These are phyloP conservation scores for Tenodera sinensis DNA, from an alignment of 2,888 invertebrate species.

Conservation along the genomic window DNA sequence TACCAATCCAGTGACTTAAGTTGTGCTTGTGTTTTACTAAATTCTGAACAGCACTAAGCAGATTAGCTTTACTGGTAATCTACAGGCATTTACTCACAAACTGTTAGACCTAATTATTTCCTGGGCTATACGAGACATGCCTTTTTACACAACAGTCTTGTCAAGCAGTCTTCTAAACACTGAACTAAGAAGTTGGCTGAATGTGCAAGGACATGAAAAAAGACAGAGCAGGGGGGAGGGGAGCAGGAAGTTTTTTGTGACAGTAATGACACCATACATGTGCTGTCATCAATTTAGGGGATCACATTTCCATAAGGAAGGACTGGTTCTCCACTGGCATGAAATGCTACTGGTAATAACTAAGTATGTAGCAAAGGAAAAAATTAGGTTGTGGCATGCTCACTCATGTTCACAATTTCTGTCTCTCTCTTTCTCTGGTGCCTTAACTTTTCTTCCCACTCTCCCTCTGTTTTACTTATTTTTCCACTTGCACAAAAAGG, in stretches of 20 bases:
- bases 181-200: neutral
- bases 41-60: no score
- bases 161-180: neutral
- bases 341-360: neutral
- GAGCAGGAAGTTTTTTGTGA: neutral
- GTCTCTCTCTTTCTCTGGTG: neutral
- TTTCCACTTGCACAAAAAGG: no score
- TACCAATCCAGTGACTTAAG: no score
- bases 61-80: neutral
- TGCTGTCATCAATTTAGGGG: conserved; percentile 5
- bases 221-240: neutral
- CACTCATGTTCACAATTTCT: neutral
- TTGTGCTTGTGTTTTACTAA: no score
- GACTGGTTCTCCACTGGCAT: neutral
- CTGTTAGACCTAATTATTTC: neutral
- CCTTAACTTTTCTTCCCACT: no score
- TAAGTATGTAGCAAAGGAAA: neutral
- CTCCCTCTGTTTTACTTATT: no score
- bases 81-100: neutral
- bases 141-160: neutral
- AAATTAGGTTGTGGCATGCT: neutral
- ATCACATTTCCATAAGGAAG: neutral
- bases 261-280: conserved; percentile 2
- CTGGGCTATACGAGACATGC: neutral
- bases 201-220: neutral